Conservation (phyloP, 2,888 invertebrate genomes). For the Pogonocherus hispidulus region DNA sequence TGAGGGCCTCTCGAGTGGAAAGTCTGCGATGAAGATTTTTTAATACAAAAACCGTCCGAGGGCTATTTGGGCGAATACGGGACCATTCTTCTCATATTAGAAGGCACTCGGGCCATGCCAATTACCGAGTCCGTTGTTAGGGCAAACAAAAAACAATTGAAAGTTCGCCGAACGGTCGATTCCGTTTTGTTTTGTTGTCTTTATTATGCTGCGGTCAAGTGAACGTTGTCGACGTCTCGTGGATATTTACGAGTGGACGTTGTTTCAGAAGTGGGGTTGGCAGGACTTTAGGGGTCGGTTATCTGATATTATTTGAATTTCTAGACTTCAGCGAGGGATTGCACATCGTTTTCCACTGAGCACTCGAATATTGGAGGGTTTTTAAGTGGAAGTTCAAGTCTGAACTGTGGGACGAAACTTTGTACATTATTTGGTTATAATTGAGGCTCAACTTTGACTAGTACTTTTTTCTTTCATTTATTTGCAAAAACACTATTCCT, state of each 20-base stretch:
- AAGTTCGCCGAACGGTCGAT: slow-evolving; percentile 18
- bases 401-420: background rate
- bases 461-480: no score
- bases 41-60: slow-evolving; percentile 41
- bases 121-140: slow-evolving; percentile 23
- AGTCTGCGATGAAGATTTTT: slow-evolving; percentile 43
- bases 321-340: slow-evolving; percentile 1
- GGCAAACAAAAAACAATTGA: slow-evolving; percentile 32
- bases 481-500: no score
- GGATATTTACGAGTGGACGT: slow-evolving; percentile 8
- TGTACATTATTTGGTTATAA: background rate
- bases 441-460: no score
- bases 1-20: slow-evolving; percentile 39
- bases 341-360: background rate
- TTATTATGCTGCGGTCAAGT: slow-evolving; percentile 19
- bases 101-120: slow-evolving; percentile 31
- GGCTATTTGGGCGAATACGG: slow-evolving; percentile 39
- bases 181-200: slow-evolving; percentile 23
- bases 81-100: slow-evolving; percentile 38
- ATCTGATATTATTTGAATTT: slow-evolving; percentile 5
- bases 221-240: slow-evolving; percentile 10
- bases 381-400: background rate
- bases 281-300: no score
- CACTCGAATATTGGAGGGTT: background rate
- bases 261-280: slow-evolving; percentile 2